phyloP scores from a whole-genome alignment of 2,113 vertebrate genomes.

The Columba livia region DNA sequence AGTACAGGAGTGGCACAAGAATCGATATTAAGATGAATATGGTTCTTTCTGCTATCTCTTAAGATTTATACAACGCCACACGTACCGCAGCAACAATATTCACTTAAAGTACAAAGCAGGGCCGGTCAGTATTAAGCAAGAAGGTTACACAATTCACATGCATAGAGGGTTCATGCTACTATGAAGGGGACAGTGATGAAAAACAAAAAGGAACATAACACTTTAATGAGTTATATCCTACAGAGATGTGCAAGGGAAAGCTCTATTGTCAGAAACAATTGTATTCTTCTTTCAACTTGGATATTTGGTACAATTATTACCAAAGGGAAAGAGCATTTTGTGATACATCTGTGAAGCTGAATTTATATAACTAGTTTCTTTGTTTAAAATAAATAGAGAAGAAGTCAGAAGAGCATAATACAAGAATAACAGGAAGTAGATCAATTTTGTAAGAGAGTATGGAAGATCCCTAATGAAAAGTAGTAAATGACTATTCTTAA shows the following conservation, averaged over 20 bases:
- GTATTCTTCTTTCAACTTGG: background rate
- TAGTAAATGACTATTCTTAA: background rate
- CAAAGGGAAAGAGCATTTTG: background rate
- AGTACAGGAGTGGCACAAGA: background rate
- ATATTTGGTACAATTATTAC: background rate
- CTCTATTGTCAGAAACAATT: background rate
- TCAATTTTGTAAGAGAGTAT: background rate
- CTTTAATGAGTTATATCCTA: slow-evolving; percentile 30
- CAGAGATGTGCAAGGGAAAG: background rate
- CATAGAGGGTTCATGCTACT: background rate
- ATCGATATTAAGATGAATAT: background rate
- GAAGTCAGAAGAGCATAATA: background rate
- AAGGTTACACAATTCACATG: background rate
- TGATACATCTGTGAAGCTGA: background rate
- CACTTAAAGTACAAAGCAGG: background rate
- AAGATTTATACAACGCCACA: background rate
- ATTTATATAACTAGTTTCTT: background rate
- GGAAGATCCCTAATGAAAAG: background rate
- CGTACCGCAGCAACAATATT: background rate
- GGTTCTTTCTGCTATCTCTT: background rate
- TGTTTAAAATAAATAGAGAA: background rate
- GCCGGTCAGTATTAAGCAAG: background rate
- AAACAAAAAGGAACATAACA: background rate
- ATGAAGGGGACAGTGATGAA: background rate
- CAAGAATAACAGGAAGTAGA: background rate